Evolutionary conservation across 35 echinoderm and acorn worm genomes (phyloP).

Genomic region (Eucidaris tribuloides): DNA sequence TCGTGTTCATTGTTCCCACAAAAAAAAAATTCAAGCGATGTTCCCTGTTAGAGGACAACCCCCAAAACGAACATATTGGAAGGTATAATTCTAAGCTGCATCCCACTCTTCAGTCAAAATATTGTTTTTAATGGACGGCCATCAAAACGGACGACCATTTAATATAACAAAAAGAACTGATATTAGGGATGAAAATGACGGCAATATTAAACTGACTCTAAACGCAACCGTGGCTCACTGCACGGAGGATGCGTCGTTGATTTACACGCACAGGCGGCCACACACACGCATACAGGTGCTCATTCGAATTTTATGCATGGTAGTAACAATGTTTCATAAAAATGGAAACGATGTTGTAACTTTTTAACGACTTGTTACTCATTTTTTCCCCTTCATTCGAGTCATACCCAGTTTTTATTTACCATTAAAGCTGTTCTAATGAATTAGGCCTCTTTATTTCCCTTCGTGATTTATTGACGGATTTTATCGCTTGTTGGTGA

Average conservation of each 20-base stretch:
- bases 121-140: neutral
- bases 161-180: neutral
- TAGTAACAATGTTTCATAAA: conserved; percentile 22
- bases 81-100: neutral
- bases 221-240: neutral
- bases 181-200: neutral
- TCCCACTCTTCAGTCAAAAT: too few relatives aligned
- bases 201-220: neutral
- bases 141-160: neutral
- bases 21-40: neutral
- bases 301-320: neutral
- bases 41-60: neutral
- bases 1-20: neutral
- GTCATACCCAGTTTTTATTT: too few relatives aligned
- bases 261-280: neutral
- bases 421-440: too few relatives aligned
- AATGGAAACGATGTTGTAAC: conserved; percentile 31
- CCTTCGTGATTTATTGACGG: too few relatives aligned
- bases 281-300: neutral
- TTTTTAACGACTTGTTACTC: conserved; percentile 34
- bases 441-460: too few relatives aligned
- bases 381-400: too few relatives aligned
- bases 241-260: neutral
- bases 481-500: too few relatives aligned
- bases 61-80: neutral